Evolutionary conservation across 2,797 vertebrate genomes (phyloP).

Genomic region (Sternarchorhynchus goeldii): DNA sequence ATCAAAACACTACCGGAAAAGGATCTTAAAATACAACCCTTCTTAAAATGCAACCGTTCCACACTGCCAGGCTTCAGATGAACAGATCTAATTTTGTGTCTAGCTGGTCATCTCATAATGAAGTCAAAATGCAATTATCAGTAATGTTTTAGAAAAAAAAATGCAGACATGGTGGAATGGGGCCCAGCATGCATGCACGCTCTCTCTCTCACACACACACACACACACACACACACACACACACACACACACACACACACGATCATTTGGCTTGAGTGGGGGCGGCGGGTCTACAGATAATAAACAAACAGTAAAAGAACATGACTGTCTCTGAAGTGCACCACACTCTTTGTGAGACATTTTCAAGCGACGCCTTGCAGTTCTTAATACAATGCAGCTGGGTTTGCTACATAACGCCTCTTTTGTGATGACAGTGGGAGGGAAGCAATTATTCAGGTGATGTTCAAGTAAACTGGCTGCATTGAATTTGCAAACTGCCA

Average conservation of each 20-base stretch:
- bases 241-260: constrained; percentile 22
- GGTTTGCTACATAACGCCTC: constrained; percentile 53
- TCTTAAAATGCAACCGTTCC: constrained; percentile 59
- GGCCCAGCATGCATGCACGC: constrained; percentile 36
- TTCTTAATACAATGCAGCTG: constrained; percentile 54
- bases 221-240: constrained; percentile 24
- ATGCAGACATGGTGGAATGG: constrained; percentile 49
- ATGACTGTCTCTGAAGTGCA: constrained; percentile 33
- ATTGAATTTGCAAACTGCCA: constrained; percentile 52
- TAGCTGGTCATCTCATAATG: constrained; percentile 60
- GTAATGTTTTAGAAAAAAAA: constrained; percentile 57
- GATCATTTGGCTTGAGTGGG: constrained; percentile 31
- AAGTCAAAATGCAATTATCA: constrained; percentile 63
- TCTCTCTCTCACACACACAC: constrained; percentile 10
- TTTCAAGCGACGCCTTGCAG: constrained; percentile 54
- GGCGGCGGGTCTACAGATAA: constrained; percentile 48
- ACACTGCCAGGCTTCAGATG: constrained; percentile 61
- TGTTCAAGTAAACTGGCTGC: constrained; percentile 46
- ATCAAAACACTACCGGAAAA: constrained; percentile 49
- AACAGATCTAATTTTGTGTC: constrained; percentile 61
- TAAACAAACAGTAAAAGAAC: constrained; percentile 48
- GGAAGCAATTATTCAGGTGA: constrained; percentile 55
- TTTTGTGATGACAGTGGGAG: constrained; percentile 60
- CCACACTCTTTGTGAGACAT: constrained; percentile 45
- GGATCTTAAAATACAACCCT: constrained; percentile 55